Percentiles rank a stretch among this genome's conserved stretches.
Evolutionary conservation across 2,113 vertebrate species (phyloP).

Genomic region (Rhineura floridana): DNA sequence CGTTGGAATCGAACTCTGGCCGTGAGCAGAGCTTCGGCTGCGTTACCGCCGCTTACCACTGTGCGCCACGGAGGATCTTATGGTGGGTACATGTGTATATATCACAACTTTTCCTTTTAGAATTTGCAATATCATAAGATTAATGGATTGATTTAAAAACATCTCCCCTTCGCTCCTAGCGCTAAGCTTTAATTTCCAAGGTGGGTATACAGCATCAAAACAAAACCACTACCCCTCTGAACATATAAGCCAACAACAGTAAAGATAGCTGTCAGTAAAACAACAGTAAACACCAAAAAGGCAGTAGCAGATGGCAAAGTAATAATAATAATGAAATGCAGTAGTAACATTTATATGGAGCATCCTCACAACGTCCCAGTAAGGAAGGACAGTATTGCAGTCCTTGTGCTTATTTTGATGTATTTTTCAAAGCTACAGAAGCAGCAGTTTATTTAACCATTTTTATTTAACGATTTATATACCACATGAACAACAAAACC

Average conservation of each 20-base stretch:
- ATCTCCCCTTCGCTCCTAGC: neutral
- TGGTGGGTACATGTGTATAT: neutral
- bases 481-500: no score
- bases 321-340: neutral
- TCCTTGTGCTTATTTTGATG: neutral
- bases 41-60: no score
- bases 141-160: neutral
- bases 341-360: neutral
- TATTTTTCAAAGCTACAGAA: no score
- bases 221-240: neutral
- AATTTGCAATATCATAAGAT: neutral
- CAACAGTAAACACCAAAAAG: no score
- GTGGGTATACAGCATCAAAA: neutral
- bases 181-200: neutral
- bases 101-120: constrained; percentile 3
- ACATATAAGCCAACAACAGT: neutral
- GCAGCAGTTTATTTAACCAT: no score
- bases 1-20: no score
- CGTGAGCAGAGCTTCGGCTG: no score
- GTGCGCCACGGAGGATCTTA: no score
- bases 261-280: neutral
- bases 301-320: neutral
- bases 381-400: neutral
- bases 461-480: no score
- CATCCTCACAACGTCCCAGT: neutral